Evolutionary conservation across 1,140 invertebrate genomes (phyloP), one percentile per base, ranked within the genome.

Genomic region (Bombus terrestris): DNA sequence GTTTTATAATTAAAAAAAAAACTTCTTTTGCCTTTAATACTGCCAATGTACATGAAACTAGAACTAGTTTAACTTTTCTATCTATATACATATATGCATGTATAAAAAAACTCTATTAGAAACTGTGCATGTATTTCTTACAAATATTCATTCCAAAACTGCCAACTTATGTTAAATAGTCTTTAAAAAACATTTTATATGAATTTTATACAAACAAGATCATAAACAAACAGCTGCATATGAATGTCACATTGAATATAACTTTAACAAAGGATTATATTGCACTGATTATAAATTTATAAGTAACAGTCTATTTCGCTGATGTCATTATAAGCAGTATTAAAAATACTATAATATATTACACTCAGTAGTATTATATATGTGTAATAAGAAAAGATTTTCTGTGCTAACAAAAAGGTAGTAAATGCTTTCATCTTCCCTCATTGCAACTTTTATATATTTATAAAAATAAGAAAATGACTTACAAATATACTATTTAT

Each of bases 141-240:
- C 35, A 74, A 73, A 57, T 81, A 85, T 68, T 62, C 37, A 85
- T 74, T 85, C 28, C 25, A 81, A 81, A 85, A 76, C 74, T 86
- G 76, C 81, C 66, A 75, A 83, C 64, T 73, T 74, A 81, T 57
- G 57, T 62, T 43, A 68, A 79, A 84, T 89, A 83, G 62, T 72
- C 78, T 75, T 13, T 59, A 81, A 35, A 83, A 86, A 53, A 47
- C 87, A 83, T 91, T 89, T 92, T 91, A 88, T 83, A 88, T 83
- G 57, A 90, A 81, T 86, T 81, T 82, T 85, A 75, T 86, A 82
- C 59, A 81, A 53, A 78, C 59, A 74, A 57, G n/a, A 77, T 18
- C 28, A 71, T 79, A 73, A 59, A n/a, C 28, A 78, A 86, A 74
- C 74, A 77, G 75, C 57, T 77, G 37, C 47, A 37, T 86, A 78